These are phyloP conservation scores for Campaea margaritaria DNA, from an alignment of 2,888 invertebrate genomes.

Conservation along the genomic window DNA sequence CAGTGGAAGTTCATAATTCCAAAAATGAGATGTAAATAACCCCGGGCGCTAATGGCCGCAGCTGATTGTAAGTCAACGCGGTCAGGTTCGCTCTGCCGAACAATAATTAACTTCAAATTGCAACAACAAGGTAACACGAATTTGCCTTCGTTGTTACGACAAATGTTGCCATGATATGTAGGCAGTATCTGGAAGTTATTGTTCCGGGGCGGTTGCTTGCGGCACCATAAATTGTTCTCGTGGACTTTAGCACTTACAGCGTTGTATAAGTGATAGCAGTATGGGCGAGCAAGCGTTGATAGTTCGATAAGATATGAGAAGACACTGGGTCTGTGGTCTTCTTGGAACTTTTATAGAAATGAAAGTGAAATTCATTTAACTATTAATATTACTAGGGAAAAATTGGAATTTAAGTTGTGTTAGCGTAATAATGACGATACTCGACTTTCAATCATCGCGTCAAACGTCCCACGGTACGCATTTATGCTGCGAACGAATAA, in stretches of 20 bases:
- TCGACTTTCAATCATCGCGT: too few relatives aligned
- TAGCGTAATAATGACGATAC: too few relatives aligned
- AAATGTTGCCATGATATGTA: conserved; percentile 32
- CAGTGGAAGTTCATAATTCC: too few relatives aligned
- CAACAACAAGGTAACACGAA: conserved; percentile 13
- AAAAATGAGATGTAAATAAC: too few relatives aligned
- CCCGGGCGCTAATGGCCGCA: too few relatives aligned
- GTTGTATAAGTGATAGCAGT: conserved; percentile 1
- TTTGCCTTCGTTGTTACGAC: conserved; percentile 22
- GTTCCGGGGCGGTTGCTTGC: conserved; percentile 31
- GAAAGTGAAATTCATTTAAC: too few relatives aligned
- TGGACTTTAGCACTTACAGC: conserved; percentile 22
- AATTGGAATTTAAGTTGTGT: too few relatives aligned
- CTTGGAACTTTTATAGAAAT: too few relatives aligned
- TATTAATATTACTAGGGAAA: too few relatives aligned
- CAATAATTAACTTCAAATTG: conserved; percentile 1
- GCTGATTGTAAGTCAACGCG: background rate
- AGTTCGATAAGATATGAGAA: too few relatives aligned
- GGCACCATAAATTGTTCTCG: conserved; percentile 28
- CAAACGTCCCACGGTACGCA: too few relatives aligned
- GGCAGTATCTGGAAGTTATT: conserved; percentile 31
- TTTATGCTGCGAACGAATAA: background rate
- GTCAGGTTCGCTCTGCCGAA: background rate
- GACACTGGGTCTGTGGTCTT: too few relatives aligned
- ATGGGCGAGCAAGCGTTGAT: conserved; percentile 2